Evolutionary conservation across 2,113 vertebrate species (phyloP).

Genomic region (Megalops atlanticus): DNA sequence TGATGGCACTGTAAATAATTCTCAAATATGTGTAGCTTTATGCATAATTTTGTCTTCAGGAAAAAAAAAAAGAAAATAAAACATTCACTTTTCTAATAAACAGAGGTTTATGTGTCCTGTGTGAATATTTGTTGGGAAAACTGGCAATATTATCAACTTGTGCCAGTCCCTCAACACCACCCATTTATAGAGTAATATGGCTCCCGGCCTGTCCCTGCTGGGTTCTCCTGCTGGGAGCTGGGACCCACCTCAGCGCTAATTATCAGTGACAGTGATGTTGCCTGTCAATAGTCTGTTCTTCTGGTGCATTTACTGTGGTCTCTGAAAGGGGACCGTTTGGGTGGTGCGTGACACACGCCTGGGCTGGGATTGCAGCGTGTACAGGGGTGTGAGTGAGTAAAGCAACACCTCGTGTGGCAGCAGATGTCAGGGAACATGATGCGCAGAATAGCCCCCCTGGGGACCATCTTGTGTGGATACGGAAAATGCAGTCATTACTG

Average conservation of each 20-base stretch:
- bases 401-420: neutral
- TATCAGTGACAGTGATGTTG: neutral
- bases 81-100: too few relatives aligned
- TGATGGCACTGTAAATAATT: neutral
- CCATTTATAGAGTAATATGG: too few relatives aligned
- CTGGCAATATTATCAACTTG: neutral
- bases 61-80: too few relatives aligned
- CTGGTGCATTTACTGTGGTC: neutral
- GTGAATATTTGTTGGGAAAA: too few relatives aligned
- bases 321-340: neutral
- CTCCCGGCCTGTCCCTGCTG: too few relatives aligned
- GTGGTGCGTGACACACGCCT: neutral
- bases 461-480: neutral
- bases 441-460: neutral
- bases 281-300: neutral
- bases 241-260: too few relatives aligned
- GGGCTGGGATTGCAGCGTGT: neutral
- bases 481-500: neutral
- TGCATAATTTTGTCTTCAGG: too few relatives aligned
- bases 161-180: neutral
- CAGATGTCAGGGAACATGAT: neutral
- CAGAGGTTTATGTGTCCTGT: too few relatives aligned
- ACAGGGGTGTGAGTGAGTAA: neutral
- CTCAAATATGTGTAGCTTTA: neutral
- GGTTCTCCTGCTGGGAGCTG: too few relatives aligned